Percentiles rank a stretch among this genome's conserved stretches.
Evolutionary conservation across 2,113 vertebrate genomes (phyloP).

Genomic region (Micronycteris hirsuta): DNA sequence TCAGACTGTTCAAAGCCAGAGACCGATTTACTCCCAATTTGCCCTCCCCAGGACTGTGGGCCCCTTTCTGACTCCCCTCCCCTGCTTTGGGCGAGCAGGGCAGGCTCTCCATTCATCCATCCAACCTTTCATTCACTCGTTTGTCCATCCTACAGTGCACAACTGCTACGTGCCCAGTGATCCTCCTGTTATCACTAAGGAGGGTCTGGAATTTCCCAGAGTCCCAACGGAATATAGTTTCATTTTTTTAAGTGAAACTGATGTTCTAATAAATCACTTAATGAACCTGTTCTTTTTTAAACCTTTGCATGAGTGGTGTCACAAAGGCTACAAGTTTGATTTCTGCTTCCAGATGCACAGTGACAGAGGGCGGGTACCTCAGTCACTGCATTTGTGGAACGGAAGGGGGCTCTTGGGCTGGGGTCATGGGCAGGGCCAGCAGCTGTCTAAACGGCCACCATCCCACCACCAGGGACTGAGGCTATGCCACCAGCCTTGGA

Average conservation of each 20-base stretch:
- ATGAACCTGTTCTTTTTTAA: not conserved
- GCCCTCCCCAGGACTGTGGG: not conserved
- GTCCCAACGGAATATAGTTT: not conserved
- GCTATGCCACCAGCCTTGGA: not conserved
- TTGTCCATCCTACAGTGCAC: not conserved
- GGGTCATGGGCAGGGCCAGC: not conserved
- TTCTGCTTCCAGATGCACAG: not conserved
- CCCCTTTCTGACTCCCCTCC: not conserved
- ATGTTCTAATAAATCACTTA: not conserved
- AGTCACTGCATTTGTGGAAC: not conserved
- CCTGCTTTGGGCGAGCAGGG: not conserved
- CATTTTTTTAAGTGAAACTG: not conserved
- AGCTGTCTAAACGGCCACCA: not conserved
- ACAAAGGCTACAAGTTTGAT: not conserved
- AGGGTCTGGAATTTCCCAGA: not conserved
- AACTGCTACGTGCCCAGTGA: too few species aligned
- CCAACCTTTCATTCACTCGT: not conserved
- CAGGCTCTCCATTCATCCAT: not conserved
- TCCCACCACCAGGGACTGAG: not conserved
- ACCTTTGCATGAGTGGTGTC: not conserved
- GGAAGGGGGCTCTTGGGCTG: not conserved
- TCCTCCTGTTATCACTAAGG: not conserved
- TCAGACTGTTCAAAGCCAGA: not conserved
- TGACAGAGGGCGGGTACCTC: rapidly evolving
- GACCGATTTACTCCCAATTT: not conserved